These are phyloP conservation scores for Oscheius sp. DNA, from an alignment of 2,888 invertebrate genomes.

Conservation along the genomic window DNA sequence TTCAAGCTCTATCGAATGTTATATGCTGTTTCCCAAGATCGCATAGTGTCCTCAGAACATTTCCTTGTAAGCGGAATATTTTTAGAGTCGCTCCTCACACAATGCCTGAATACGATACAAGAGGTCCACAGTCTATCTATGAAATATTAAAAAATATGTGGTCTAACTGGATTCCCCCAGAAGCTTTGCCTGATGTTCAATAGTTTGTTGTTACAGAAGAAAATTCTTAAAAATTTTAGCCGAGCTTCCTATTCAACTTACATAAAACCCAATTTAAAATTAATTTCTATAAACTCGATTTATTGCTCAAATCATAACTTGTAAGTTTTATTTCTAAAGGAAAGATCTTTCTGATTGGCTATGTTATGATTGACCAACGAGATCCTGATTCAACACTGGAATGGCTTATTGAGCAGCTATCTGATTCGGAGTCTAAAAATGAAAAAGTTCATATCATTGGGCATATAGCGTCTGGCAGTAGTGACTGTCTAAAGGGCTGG, in stretches of 20 bases:
- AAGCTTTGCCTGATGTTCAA: constrained; percentile 51
- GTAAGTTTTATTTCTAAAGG: too few relatives aligned
- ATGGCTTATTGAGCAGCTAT: constrained; percentile 82
- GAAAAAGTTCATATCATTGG: constrained; percentile 74
- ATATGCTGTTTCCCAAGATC: too few relatives aligned
- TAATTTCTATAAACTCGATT: constrained; percentile 64
- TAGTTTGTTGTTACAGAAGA: constrained; percentile 42
- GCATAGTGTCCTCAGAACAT: too few relatives aligned
- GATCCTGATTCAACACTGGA: constrained; percentile 81
- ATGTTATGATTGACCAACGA: constrained; percentile 84
- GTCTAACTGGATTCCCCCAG: constrained; percentile 81
- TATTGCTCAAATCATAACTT: constrained; percentile 71
- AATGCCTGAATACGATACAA: constrained; percentile 56
- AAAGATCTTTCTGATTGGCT: too few relatives aligned
- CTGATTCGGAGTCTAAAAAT: constrained; percentile 79
- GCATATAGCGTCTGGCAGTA: constrained; percentile 83
- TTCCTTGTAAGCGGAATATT: too few relatives aligned
- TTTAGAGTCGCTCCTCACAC: constrained; percentile 70
- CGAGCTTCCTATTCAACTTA: constrained; percentile 83
- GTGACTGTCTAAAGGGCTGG: constrained; percentile 80
- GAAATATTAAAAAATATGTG: constrained; percentile 79
- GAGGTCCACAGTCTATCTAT: constrained; percentile 82
- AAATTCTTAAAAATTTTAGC: constrained; percentile 32
- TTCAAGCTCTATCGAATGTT: too few relatives aligned
- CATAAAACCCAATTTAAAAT: constrained; percentile 71